Evolutionary conservation across 2,888 invertebrate species (phyloP).

Genomic region (Cantharis nigra): DNA sequence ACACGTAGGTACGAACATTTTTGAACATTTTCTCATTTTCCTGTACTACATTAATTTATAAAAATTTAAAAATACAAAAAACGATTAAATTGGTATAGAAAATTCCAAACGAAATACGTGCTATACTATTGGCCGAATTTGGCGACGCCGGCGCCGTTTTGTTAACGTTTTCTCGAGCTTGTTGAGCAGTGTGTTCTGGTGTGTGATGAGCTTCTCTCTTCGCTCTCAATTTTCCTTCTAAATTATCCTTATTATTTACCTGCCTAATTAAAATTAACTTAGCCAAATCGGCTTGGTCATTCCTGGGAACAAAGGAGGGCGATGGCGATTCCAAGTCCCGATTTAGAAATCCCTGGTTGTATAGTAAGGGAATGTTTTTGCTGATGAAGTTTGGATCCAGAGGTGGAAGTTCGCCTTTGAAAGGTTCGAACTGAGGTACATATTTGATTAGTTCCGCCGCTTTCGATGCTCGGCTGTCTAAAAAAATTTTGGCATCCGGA

Average conservation of each 20-base stretch:
- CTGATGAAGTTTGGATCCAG: slow-evolving; percentile 57
- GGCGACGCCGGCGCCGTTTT: not conserved
- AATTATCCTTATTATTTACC: slow-evolving; percentile 34
- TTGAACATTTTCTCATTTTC: not conserved
- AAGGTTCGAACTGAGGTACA: slow-evolving; percentile 75
- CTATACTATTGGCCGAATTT: not conserved
- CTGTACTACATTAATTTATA: not conserved
- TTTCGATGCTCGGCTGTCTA: slow-evolving; percentile 54
- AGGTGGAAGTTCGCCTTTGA: slow-evolving; percentile 74
- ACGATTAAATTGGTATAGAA: slow-evolving; percentile 1
- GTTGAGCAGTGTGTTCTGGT: slow-evolving; percentile 41
- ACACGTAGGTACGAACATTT: not conserved
- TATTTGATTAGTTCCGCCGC: slow-evolving; percentile 66
- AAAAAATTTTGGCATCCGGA: slow-evolving; percentile 38
- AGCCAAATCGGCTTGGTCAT: slow-evolving; percentile 45
- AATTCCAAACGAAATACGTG: not conserved
- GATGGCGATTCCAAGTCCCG: slow-evolving; percentile 48
- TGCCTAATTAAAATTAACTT: slow-evolving; percentile 56
- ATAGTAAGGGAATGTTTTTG: slow-evolving; percentile 49
- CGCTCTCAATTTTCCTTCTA: slow-evolving; percentile 33
- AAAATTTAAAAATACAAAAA: slow-evolving; percentile 7
- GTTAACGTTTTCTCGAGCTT: slow-evolving; percentile 24
- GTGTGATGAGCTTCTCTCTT: slow-evolving; percentile 48
- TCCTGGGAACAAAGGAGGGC: not conserved
- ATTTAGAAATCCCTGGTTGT: slow-evolving; percentile 44